Evolutionary conservation across 2,888 invertebrate genomes (phyloP).

Genomic region (Onchidella celtica): DNA sequence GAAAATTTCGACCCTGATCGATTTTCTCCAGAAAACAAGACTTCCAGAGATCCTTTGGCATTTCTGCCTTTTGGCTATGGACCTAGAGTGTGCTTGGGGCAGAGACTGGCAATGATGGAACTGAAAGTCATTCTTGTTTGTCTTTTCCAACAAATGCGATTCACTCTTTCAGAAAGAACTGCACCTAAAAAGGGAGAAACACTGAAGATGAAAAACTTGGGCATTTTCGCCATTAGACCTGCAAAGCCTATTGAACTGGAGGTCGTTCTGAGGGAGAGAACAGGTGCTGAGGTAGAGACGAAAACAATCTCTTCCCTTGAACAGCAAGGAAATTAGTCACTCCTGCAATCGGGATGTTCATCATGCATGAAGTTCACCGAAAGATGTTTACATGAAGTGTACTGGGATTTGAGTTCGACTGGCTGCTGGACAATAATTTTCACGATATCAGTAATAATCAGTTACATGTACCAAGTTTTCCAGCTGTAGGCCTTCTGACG

Average conservation of each 20-base stretch:
- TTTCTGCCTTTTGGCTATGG: slow-evolving; percentile 37
- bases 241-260: background rate
- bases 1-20: slow-evolving; percentile 39
- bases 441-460: too few species aligned
- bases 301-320: too few species aligned
- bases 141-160: background rate
- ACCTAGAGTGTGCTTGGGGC: slow-evolving; percentile 23
- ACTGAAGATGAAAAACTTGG: background rate
- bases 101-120: slow-evolving; percentile 25
- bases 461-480: too few species aligned
- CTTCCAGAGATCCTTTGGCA: slow-evolving; percentile 12
- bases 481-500: too few species aligned
- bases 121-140: slow-evolving; percentile 6
- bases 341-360: too few species aligned
- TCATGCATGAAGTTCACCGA: too few species aligned
- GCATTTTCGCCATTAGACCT: background rate
- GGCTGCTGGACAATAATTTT: too few species aligned
- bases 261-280: too few species aligned
- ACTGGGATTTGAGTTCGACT: too few species aligned
- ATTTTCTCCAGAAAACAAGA: slow-evolving; percentile 38
- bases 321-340: too few species aligned
- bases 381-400: too few species aligned
- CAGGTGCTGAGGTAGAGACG: too few species aligned
- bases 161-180: slow-evolving; percentile 25
- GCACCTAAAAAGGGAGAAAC: slow-evolving; percentile 24